Base-by-base conservation (phyloP, 2,888 invertebrate genomes). In the Sminthurides aquaticus region DNA sequence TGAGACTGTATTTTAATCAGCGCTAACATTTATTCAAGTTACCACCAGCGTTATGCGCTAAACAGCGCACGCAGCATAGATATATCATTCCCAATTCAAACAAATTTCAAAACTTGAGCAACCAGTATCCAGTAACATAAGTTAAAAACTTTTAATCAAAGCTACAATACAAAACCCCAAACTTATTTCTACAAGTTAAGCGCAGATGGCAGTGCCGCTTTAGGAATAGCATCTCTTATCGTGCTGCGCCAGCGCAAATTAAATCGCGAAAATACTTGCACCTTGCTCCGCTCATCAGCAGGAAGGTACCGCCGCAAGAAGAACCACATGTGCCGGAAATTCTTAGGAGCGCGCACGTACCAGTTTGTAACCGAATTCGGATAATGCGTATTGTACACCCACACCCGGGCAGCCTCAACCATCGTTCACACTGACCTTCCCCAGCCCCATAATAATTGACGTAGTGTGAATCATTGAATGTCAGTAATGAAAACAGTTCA, bases 401-500 rank as follows among this genome's bases (percentile, higher is more conserved):
- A n/a, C n/a, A n/a, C n/a, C 3, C 43, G 29, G 2, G 29, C 8
- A 5, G 43, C 43, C 22, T 58, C 29, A 3, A 5, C 28, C 2
- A 58, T 18, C 3, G 58, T 15, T 11, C 58, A 8, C 1, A 34
- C 28, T 8, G 58, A 34, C 22, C 43, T 58, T 34, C 34, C 58
- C 58, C 58, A 58, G 22, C 58, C 58, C 2, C 20, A 34, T 1
- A 58, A 11, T 34, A 58, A 20, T 34, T 58, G 34, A 2, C 34
- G 34, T 3, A 34, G 28, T 1, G 34, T 34, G 22, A 58, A 34
- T 11, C 58, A 29, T 58, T 58, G 58, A 34, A 58, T 29, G 24
- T 58, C 58, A 22, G 43, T 34, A 11, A 58, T 58, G 22, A 58
- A 58, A 29, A 58, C 34, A 15, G 58, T n/a, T n/a, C n/a, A n/a